Evolutionary conservation across 1,140 invertebrate species (phyloP).

Genomic region (Melanaphis sacchari): DNA sequence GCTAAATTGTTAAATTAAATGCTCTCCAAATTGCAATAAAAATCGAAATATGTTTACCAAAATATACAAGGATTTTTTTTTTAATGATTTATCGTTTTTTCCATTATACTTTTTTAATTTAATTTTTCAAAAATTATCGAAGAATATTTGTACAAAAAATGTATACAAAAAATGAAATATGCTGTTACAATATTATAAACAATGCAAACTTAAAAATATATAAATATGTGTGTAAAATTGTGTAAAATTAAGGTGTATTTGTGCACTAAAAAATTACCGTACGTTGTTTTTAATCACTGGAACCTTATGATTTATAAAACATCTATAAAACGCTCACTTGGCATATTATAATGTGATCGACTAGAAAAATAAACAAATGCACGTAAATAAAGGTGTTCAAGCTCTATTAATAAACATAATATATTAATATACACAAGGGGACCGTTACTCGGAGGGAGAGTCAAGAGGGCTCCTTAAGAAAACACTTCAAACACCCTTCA

Average conservation of each 20-base stretch:
- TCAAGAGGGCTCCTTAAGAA: conserved; percentile 4
- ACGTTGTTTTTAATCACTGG: neutral
- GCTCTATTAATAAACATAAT: neutral
- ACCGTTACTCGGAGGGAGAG: neutral
- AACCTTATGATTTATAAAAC: neutral
- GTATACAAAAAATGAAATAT: neutral
- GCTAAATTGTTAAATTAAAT: neutral
- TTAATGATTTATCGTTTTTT: neutral
- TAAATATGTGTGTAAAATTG: neutral
- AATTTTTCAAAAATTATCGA: neutral
- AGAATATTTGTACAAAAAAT: neutral
- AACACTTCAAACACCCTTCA: conserved; percentile 6
- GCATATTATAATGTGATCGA: neutral
- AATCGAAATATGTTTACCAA: neutral
- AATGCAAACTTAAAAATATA: neutral
- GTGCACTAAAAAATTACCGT: neutral
- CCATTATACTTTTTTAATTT: neutral
- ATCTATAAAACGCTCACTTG: neutral
- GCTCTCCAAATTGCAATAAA: neutral
- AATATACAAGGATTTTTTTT: neutral
- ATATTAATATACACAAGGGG: neutral
- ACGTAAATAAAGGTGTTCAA: neutral
- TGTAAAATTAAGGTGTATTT: neutral
- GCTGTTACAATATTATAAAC: neutral
- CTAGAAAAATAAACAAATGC: neutral